A percentile compares a stretch with the other conserved stretches of the same genome.
These are phyloP conservation scores for Orestias chungarensis DNA, from an alignment of 2,797 vertebrate genomes.

Conservation along the genomic window DNA sequence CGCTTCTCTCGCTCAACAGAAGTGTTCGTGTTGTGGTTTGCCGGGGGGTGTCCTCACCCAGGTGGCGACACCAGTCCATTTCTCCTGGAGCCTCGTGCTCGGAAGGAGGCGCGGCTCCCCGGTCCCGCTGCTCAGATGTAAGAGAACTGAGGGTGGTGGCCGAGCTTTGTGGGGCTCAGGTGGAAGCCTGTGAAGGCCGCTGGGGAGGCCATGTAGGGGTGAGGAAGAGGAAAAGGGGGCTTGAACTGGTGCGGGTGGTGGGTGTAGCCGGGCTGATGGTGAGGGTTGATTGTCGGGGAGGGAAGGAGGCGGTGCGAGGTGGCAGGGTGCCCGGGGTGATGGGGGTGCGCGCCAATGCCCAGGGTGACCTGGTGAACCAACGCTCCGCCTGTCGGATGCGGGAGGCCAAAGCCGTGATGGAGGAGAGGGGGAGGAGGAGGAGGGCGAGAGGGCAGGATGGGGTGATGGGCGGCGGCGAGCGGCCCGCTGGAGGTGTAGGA, in stretches of 20 bases:
- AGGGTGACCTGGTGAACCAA: constrained; percentile 91
- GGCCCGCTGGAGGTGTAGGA: constrained; percentile 65
- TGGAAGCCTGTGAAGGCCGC: constrained; percentile 92
- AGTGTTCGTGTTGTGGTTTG: constrained; percentile 54
- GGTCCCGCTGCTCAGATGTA: constrained; percentile 87
- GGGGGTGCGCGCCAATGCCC: constrained; percentile 85
- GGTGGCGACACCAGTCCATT: constrained; percentile 56
- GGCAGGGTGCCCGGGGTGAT: constrained; percentile 69
- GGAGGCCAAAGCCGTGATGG: constrained; percentile 87
- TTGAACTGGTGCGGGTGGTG: constrained; percentile 86
- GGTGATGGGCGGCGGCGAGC: constrained; percentile 77
- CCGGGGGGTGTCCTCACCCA: constrained; percentile 68
- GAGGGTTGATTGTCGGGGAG: constrained; percentile 85
- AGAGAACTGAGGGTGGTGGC: constrained; percentile 88
- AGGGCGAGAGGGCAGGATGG: constrained; percentile 84
- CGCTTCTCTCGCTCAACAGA: constrained; percentile 40
- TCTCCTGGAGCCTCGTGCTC: constrained; percentile 39
- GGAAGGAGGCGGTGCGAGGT: constrained; percentile 83
- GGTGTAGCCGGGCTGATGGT: constrained; percentile 69
- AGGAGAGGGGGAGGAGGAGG: constrained; percentile 88
- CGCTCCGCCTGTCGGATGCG: constrained; percentile 79
- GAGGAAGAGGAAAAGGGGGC: constrained; percentile 87
- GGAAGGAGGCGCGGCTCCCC: constrained; percentile 57
- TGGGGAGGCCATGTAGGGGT: constrained; percentile 92
- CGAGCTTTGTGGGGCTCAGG: constrained; percentile 94